Evolutionary conservation across 2,888 invertebrate genomes (phyloP).

Genomic region (Entomobrya proxima): DNA sequence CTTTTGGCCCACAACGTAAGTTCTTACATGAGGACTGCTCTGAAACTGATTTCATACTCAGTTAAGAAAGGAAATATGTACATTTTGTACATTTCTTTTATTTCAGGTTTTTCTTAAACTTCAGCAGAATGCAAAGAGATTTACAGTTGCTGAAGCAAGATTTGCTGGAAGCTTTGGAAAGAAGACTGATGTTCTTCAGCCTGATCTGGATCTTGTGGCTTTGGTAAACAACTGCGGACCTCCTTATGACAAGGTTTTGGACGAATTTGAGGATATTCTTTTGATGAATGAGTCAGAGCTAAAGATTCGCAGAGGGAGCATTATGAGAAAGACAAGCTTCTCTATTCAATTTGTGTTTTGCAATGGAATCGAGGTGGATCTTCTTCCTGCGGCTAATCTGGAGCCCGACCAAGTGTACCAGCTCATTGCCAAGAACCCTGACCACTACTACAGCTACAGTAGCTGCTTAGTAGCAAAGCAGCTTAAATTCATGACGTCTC

Average conservation of each 20-base stretch:
- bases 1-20: not conserved
- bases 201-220: constrained; percentile 24
- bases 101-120: not conserved
- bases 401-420: not conserved
- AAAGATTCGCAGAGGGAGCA: not conserved
- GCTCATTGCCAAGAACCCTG: not conserved
- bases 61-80: not conserved
- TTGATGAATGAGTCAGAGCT: not conserved
- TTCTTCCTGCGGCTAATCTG: not conserved
- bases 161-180: constrained; percentile 41
- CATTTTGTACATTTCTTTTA: not conserved
- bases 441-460: not conserved
- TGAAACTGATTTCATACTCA: not conserved
- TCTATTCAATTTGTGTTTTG: not conserved
- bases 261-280: constrained; percentile 15
- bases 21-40: too few species aligned
- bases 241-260: not conserved
- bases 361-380: not conserved
- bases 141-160: not conserved
- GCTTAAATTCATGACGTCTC: not conserved
- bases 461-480: not conserved
- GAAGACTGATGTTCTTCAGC: constrained; percentile 40
- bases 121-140: not conserved
- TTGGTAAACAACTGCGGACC: constrained; percentile 11
- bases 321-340: not conserved